Evolutionary conservation across 2,797 vertebrate species (phyloP), one percentile per base, ranked within the genome.

Genomic region (Mus minutoides): DNA sequence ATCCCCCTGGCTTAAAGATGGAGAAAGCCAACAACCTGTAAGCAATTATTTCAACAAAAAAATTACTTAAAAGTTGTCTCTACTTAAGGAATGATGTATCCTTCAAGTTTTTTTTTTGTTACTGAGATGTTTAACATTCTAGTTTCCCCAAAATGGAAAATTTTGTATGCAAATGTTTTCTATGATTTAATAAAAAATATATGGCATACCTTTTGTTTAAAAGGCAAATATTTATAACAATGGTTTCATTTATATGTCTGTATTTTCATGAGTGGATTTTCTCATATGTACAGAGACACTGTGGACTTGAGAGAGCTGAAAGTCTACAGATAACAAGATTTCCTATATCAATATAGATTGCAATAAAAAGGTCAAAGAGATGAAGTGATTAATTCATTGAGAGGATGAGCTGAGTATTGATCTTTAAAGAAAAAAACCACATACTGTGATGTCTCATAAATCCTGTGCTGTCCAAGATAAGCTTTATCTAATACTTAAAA

Each of bases 171-270:
- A 97, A 96, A 97, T 98, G 88, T 98, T 99, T 98, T 98, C 97
- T 98, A 98, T 98, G 97, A 98, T 97, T 98, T 98, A 99, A 99
- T 99, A 99, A 99, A 99, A 99, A 98, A 97, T 97, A 97, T 97
- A 94, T 94, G 96, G 95, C 94, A 96, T 95, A 91, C 67, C 26
- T 98, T 98, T 96, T 98, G 96, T 97, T 98, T 97, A 88, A 97
- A 97, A 97, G 80, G 97, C 97, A 76, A 88, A 73, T 96, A 21
- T 93, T 87, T 97, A 84, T 92, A 92, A 95, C 75, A 71, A 2
- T 6, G 8, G 21, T 85, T 96, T 93, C 88, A 67, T 85, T 52
- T 79, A 10, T 3, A 6, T 22, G 24, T 43, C 26, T 91, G 56
- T 21, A 9, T 82, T 78, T 89, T 60, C 37, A 3, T 0, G 6